Percentiles rank a stretch among this genome's conserved stretches.
Conservation (phyloP, 2,888 invertebrate genomes). For the Exephanes ischioxanthus region DNA sequence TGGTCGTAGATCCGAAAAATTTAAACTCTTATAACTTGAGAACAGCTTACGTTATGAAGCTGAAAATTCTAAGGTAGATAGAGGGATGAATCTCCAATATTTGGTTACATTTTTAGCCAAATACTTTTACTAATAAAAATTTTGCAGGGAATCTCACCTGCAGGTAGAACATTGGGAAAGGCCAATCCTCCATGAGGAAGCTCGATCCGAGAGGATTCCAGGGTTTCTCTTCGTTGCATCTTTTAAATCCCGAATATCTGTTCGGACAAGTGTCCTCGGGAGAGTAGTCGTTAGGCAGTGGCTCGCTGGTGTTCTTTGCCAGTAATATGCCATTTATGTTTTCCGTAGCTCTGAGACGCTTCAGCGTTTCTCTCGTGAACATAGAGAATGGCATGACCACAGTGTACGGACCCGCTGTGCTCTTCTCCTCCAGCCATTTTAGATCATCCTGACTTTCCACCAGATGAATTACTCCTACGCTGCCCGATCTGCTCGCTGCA, state of each 20-base stretch:
- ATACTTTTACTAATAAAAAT: too few species aligned
- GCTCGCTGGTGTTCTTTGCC: constrained; percentile 85
- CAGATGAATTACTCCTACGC: constrained; percentile 94
- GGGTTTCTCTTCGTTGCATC: constrained; percentile 85
- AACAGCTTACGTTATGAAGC: too few species aligned
- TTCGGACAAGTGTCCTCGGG: constrained; percentile 94
- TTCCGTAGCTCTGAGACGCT: constrained; percentile 85
- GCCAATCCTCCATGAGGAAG: constrained; percentile 91
- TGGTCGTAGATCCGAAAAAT: too few species aligned
- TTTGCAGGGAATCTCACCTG: constrained; percentile 74
- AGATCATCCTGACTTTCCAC: constrained; percentile 89
- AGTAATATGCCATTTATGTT: constrained; percentile 90
- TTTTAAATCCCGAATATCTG: constrained; percentile 87
- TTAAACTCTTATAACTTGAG: too few species aligned
- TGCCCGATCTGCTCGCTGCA: constrained; percentile 91
- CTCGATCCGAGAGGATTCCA: constrained; percentile 95
- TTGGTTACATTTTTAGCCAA: too few species aligned
- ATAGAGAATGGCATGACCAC: constrained; percentile 89
- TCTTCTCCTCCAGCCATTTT: constrained; percentile 90
- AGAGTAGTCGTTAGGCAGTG: constrained; percentile 77
- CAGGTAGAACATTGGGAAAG: constrained; percentile 95
- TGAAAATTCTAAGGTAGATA: too few species aligned
- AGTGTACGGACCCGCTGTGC: constrained; percentile 93
- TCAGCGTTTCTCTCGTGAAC: constrained; percentile 87
- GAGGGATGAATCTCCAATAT: too few species aligned